A percentile compares a stretch with the other conserved stretches of the same genome.
Conservation (phyloP, 2,888 invertebrate genomes). For the Zele albiditarsus region DNA sequence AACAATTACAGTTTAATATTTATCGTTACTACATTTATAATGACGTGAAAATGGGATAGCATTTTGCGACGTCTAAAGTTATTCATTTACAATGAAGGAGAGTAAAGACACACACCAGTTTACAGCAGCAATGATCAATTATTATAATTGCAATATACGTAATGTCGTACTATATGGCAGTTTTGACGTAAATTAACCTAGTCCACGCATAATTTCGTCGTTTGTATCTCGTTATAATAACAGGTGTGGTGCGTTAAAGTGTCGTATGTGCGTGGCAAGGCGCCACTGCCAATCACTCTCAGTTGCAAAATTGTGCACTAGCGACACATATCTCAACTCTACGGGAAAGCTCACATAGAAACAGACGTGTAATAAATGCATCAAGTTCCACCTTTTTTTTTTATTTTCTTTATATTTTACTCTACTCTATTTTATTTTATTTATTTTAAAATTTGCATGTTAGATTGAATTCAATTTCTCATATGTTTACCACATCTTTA, state of each 20-base stretch:
- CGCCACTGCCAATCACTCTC: constrained; percentile 39
- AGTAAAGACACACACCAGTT: not conserved
- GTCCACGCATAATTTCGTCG: constrained; percentile 40
- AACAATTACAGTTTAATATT: not conserved
- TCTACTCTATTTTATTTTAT: no score
- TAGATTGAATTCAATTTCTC: no score
- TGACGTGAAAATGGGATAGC: not conserved
- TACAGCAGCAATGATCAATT: constrained; percentile 26
- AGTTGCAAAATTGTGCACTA: constrained; percentile 35
- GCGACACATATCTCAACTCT: constrained; percentile 27
- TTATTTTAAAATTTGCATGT: no score
- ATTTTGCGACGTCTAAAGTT: not conserved
- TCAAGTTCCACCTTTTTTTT: not conserved
- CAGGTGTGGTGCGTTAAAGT: constrained; percentile 30
- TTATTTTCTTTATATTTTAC: not conserved
- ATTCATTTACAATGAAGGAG: not conserved
- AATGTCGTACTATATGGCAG: not conserved
- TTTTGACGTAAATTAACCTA: constrained; percentile 28
- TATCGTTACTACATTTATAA: not conserved
- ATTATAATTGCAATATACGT: constrained; percentile 21
- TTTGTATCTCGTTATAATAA: constrained; percentile 42
- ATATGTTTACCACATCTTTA: no score
- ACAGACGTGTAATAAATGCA: constrained; percentile 33
- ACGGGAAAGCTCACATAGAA: constrained; percentile 1
- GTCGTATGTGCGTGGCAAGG: constrained; percentile 14